Conservation (phyloP, 2,888 invertebrate species). For the Tenthredo distinguenda region DNA sequence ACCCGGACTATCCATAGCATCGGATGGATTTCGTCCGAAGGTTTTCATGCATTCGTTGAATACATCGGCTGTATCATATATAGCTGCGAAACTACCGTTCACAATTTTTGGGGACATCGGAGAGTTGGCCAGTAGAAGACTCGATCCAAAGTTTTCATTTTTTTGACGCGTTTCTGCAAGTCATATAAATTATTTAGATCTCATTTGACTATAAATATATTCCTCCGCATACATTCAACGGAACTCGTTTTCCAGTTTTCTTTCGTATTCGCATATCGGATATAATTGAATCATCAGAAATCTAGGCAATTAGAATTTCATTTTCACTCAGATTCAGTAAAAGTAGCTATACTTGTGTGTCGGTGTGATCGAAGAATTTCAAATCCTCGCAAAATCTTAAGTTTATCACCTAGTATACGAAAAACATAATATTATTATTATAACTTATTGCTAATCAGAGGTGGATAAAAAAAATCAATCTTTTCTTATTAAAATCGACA, state of each 20-base stretch:
- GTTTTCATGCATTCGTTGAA: constrained; percentile 87
- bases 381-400: too few species aligned
- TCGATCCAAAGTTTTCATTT: constrained; percentile 95
- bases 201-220: neutral
- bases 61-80: constrained; percentile 90
- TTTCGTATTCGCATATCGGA: neutral
- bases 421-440: too few species aligned
- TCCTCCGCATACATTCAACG: neutral
- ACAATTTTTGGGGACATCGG: constrained; percentile 98
- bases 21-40: constrained; percentile 85
- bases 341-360: neutral
- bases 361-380: neutral
- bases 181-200: constrained; percentile 10
- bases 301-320: neutral
- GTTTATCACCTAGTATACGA: too few species aligned
- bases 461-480: too few species aligned
- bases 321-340: neutral
- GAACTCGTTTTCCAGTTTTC: neutral
- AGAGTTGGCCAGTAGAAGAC: constrained; percentile 94
- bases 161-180: constrained; percentile 88
- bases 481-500: neutral
- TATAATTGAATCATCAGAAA: neutral
- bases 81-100: constrained; percentile 95
- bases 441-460: too few species aligned
- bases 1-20: constrained; percentile 90